phyloP scores from a whole-genome alignment of 1,140 invertebrate species.

The Andrena cerasifolii region DNA sequence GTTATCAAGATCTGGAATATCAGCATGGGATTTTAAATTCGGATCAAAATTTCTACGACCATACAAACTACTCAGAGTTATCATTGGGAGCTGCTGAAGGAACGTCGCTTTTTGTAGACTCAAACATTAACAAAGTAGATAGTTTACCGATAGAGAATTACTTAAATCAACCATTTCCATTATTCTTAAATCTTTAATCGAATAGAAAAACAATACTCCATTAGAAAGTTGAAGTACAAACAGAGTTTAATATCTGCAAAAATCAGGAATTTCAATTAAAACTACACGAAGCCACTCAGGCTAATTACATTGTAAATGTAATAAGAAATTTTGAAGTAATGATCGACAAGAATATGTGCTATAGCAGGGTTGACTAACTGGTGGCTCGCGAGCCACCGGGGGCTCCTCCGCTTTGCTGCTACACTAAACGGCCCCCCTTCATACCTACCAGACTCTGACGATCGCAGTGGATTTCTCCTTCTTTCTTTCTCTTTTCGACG shows the following conservation, averaged over 20 bases:
- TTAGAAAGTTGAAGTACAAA: not conserved
- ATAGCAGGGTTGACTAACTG: too few species aligned
- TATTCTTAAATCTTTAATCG: slow-evolving; percentile 70
- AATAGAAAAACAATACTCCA: not conserved
- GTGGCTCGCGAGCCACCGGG: too few species aligned
- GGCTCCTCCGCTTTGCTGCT: too few species aligned
- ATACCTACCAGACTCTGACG: too few species aligned
- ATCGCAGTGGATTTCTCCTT: too few species aligned
- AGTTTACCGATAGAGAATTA: slow-evolving; percentile 68
- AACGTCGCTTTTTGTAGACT: slow-evolving; percentile 64
- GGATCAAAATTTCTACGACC: slow-evolving; percentile 69
- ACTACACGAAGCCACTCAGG: not conserved
- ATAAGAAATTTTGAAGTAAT: slow-evolving; percentile 4
- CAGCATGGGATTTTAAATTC: slow-evolving; percentile 65
- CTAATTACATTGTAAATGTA: slow-evolving; percentile 4
- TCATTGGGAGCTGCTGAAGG: slow-evolving; percentile 67
- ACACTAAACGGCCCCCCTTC: too few species aligned
- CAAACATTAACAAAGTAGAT: slow-evolving; percentile 67
- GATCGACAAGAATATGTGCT: slow-evolving; percentile 14
- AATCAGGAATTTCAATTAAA: too few species aligned
- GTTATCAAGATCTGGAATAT: slow-evolving; percentile 69
- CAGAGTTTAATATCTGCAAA: too few species aligned
- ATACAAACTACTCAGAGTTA: slow-evolving; percentile 71
- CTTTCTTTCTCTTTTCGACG: too few species aligned
- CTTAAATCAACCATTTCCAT: slow-evolving; percentile 67